phyloP scores from a whole-genome alignment of 2,888 invertebrate species.

The Piscicola geometra region DNA sequence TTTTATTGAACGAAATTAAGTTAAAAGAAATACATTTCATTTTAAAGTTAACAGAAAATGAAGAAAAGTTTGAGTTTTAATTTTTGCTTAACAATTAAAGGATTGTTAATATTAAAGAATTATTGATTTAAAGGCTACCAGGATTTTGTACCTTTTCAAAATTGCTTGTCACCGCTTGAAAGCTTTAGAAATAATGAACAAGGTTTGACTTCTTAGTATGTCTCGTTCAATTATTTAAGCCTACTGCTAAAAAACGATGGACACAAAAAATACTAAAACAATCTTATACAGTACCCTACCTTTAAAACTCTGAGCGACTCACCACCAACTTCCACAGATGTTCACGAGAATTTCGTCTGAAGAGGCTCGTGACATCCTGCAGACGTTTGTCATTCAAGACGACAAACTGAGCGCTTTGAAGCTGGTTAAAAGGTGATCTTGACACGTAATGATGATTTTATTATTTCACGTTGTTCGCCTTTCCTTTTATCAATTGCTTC shows the following conservation, averaged over 20 bases:
- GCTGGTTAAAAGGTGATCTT: slow-evolving; percentile 52
- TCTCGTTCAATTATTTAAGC: no score
- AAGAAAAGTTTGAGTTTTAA: no score
- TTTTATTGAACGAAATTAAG: no score
- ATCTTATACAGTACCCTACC: no score
- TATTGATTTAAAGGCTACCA: slow-evolving; percentile 48
- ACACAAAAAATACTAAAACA: no score
- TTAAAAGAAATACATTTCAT: no score
- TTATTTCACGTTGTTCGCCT: no score
- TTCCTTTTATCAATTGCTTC: no score
- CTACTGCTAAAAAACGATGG: no score
- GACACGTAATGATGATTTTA: no score
- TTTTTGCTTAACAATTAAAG: no score
- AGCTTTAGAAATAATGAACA: slow-evolving; percentile 52
- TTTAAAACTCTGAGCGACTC: background rate
- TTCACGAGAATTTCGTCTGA: slow-evolving; percentile 53
- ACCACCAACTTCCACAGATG: slow-evolving; percentile 49
- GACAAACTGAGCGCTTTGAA: slow-evolving; percentile 53
- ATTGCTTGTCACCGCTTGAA: slow-evolving; percentile 52
- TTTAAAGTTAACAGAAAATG: no score
- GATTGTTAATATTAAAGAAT: background rate
- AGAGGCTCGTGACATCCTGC: slow-evolving; percentile 52
- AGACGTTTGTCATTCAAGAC: slow-evolving; percentile 51
- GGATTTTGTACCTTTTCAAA: slow-evolving; percentile 50
- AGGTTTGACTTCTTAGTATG: slow-evolving; percentile 45